A percentile compares a stretch with the other conserved stretches of the same genome.
Evolutionary conservation across 2,113 vertebrate genomes (phyloP).

Genomic region (Noctilio leporinus): DNA sequence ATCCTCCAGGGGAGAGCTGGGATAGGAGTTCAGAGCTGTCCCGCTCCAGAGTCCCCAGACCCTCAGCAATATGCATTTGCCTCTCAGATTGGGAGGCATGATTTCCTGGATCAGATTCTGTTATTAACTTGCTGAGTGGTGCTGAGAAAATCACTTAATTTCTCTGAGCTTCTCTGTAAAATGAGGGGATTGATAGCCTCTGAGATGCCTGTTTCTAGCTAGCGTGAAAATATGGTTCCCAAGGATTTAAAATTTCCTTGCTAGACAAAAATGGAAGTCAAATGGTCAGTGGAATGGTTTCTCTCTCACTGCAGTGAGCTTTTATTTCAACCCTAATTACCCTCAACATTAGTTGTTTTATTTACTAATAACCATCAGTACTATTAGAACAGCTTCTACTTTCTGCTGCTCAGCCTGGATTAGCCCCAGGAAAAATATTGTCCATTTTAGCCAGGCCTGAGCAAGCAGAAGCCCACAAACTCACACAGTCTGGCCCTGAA

Average conservation of each 20-base stretch:
- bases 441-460: not conserved
- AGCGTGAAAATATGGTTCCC: not conserved
- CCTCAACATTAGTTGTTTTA: not conserved
- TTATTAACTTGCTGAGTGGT: not conserved
- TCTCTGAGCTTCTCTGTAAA: not conserved
- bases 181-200: not conserved
- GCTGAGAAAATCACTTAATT: not conserved
- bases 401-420: not conserved
- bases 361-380: conserved; percentile 34
- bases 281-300: not conserved
- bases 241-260: not conserved
- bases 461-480: not conserved
- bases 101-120: not conserved
- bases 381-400: conserved; percentile 6
- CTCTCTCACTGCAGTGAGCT: not conserved
- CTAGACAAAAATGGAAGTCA: not conserved
- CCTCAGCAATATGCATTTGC: not conserved
- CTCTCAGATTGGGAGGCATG: not conserved
- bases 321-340: conserved; percentile 23
- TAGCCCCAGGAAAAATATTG: not conserved
- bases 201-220: not conserved
- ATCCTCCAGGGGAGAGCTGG: not conserved
- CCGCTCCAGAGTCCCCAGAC: not conserved
- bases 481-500: not conserved
- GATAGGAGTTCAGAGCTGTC: not conserved